These are phyloP conservation scores for Cacoxenus indagator DNA, from an alignment of 2,888 invertebrate species.

Conservation along the genomic window DNA sequence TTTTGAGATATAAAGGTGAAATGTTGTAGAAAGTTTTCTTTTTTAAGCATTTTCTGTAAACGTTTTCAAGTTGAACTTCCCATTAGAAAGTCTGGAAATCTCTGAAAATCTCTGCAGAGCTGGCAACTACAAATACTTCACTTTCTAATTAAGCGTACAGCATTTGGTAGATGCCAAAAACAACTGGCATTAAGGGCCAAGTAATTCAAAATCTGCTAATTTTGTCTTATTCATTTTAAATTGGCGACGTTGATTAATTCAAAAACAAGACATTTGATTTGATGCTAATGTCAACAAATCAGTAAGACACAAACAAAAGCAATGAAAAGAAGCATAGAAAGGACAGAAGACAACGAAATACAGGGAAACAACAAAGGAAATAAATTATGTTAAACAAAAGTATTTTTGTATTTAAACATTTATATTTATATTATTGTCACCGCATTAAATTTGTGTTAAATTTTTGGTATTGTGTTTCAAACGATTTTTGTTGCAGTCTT, in stretches of 20 bases:
- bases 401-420: constrained; percentile 6
- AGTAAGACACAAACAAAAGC: constrained; percentile 7
- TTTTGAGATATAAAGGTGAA: too few species aligned
- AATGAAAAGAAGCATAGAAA: background rate
- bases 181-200: too few species aligned
- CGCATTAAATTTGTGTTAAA: background rate
- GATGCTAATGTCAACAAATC: constrained; percentile 32
- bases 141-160: too few species aligned
- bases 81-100: too few species aligned
- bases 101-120: too few species aligned
- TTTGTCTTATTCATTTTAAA: constrained; percentile 20
- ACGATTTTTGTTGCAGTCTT: too few species aligned
- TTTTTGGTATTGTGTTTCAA: background rate
- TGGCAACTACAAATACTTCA: too few species aligned
- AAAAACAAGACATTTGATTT: constrained; percentile 25
- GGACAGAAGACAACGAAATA: background rate
- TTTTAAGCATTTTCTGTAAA: too few species aligned
- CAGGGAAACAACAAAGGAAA: background rate
- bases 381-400: background rate
- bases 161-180: background rate
- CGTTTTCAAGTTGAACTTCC: too few species aligned
- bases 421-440: constrained; percentile 18
- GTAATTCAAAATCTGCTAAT: constrained; percentile 8
- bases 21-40: too few species aligned
- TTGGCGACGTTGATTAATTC: constrained; percentile 27